These are phyloP conservation scores for Phaethon lepturus DNA, from an alignment of 2,113 vertebrate species.

Conservation along the genomic window DNA sequence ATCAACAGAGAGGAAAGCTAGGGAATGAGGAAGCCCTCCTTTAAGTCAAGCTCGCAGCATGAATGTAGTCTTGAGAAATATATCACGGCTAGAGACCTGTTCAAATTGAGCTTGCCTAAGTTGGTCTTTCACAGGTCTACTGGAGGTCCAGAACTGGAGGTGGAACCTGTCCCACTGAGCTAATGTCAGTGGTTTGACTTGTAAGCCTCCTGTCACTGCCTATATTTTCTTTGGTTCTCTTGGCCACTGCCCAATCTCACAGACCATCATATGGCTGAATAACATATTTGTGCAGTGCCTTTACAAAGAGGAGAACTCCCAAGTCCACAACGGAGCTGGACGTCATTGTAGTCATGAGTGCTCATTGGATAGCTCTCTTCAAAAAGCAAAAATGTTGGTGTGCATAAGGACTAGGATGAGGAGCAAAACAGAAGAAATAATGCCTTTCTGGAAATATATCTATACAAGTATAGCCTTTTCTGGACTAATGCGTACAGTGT, in stretches of 20 bases:
- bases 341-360: neutral
- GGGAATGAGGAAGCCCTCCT: neutral
- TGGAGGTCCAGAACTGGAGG: neutral
- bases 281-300: neutral
- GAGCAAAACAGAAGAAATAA: neutral
- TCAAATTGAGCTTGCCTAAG: neutral
- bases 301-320: neutral
- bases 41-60: neutral
- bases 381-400: neutral
- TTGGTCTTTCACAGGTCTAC: neutral
- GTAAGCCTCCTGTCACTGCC: neutral
- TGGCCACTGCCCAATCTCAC: neutral
- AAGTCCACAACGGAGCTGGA: neutral
- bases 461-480: neutral
- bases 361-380: neutral
- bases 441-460: neutral
- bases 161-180: neutral
- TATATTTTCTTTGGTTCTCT: neutral
- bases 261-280: neutral
- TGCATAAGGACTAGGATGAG: neutral
- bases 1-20: neutral
- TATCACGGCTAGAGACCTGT: neutral
- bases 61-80: neutral
- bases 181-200: neutral
- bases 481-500: neutral